Percentiles rank a stretch among this genome's conserved stretches.
These are phyloP conservation scores for Forbesichthys papilliferus DNA, from an alignment of 2,113 vertebrate species.

Conservation along the genomic window DNA sequence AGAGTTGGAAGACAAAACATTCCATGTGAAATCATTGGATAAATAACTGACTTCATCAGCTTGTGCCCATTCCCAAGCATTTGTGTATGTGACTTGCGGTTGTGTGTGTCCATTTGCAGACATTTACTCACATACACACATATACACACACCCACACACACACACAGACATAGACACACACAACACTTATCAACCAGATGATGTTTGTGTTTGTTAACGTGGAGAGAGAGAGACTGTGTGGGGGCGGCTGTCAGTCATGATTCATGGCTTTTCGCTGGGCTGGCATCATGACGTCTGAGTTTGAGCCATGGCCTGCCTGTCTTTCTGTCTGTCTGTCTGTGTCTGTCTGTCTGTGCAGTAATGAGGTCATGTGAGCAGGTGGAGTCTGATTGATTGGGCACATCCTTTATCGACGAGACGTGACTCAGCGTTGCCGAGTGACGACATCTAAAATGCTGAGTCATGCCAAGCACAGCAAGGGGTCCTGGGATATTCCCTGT, in stretches of 20 bases:
- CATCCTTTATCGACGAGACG: conserved; percentile 26
- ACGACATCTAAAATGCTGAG: conserved; percentile 38
- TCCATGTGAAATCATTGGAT: neutral
- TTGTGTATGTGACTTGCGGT: neutral
- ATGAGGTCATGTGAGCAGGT: conserved; percentile 7
- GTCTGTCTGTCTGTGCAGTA: neutral
- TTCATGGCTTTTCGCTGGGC: conserved; percentile 10
- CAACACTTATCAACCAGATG: neutral
- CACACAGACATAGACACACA: neutral
- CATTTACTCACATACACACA: neutral
- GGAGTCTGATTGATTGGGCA: neutral
- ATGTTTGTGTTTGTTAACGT: no score
- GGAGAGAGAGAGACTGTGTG: neutral
- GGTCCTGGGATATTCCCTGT: conserved; percentile 4
- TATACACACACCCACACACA: neutral
- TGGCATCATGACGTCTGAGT: neutral
- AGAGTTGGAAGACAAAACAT: neutral
- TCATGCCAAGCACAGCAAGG: conserved; percentile 25
- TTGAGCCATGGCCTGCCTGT: neutral
- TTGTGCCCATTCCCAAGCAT: neutral
- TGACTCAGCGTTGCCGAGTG: conserved; percentile 25
- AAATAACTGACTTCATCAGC: neutral
- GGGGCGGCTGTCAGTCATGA: neutral
- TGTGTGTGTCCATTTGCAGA: neutral
- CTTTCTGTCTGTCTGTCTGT: conserved; percentile 2